Evolutionary conservation across 2,797 vertebrate species (phyloP).

Genomic region (Squalus acanthias): DNA sequence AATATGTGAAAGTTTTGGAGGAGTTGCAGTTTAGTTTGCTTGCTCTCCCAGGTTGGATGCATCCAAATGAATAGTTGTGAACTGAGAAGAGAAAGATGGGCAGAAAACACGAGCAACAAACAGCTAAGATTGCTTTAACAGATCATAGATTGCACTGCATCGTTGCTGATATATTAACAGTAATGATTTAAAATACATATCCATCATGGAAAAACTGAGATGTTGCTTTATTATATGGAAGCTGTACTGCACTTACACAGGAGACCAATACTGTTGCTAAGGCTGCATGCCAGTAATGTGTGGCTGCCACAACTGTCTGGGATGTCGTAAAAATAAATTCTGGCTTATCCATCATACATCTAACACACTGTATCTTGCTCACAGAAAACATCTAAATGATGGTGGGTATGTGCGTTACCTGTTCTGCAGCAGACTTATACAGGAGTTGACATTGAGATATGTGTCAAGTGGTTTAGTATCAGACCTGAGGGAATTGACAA

Average conservation of each 20-base stretch:
- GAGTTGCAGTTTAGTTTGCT: not conserved
- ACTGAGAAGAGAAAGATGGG: not conserved
- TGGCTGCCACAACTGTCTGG: slow-evolving; percentile 18
- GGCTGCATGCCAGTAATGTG: not conserved
- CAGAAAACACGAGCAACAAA: not conserved
- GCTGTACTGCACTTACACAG: not conserved
- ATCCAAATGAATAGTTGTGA: slow-evolving; percentile 3
- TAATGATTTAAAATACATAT: not conserved
- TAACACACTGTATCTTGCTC: not conserved
- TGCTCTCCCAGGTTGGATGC: not conserved
- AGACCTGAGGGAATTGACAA: not conserved
- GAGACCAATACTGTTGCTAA: not conserved
- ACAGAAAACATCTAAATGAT: not conserved
- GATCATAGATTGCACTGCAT: not conserved
- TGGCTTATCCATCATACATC: not conserved
- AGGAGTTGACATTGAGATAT: not conserved
- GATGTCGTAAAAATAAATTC: not conserved
- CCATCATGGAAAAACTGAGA: not conserved
- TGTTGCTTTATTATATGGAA: not conserved
- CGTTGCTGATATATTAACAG: not conserved
- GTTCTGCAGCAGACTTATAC: not conserved
- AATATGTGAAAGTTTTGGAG: not conserved
- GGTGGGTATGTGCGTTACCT: not conserved
- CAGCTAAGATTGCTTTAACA: not conserved
- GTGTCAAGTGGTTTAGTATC: not conserved